Percentiles rank a stretch among this genome's conserved stretches.
Evolutionary conservation across 2,113 vertebrate genomes (phyloP).

Genomic region (Brienomyrus brachyistius): DNA sequence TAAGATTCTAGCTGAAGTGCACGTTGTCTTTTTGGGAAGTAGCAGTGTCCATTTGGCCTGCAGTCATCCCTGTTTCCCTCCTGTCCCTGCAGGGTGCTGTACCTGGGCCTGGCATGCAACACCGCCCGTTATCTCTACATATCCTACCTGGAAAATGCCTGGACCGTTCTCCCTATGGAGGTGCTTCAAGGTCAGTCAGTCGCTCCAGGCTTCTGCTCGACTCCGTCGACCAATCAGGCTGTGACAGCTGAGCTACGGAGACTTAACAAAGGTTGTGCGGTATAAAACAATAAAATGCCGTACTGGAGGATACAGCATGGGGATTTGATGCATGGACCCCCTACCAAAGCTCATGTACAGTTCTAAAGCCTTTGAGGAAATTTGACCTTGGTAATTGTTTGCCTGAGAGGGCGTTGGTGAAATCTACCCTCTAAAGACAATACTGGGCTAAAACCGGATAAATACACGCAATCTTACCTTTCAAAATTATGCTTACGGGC

Average conservation of each 20-base stretch:
- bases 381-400: neutral
- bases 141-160: constrained; percentile 90
- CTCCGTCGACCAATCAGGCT: neutral
- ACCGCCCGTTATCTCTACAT: constrained; percentile 96
- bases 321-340: neutral
- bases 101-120: constrained; percentile 93
- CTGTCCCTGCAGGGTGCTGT: constrained; percentile 72
- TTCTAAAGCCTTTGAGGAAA: neutral
- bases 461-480: neutral
- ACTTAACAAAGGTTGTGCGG: neutral
- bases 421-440: neutral
- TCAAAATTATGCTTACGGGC: neutral
- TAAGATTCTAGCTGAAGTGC: neutral
- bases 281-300: neutral
- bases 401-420: neutral
- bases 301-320: neutral
- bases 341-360: neutral
- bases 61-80: neutral
- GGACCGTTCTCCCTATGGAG: constrained; percentile 94
- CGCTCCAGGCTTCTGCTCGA: neutral
- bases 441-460: neutral
- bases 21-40: neutral
- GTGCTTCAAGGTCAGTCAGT: constrained; percentile 83
- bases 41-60: neutral
- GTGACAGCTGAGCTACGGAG: neutral